Evolutionary conservation across 1,140 invertebrate genomes (phyloP).

Genomic region (Melitaea cinxia): DNA sequence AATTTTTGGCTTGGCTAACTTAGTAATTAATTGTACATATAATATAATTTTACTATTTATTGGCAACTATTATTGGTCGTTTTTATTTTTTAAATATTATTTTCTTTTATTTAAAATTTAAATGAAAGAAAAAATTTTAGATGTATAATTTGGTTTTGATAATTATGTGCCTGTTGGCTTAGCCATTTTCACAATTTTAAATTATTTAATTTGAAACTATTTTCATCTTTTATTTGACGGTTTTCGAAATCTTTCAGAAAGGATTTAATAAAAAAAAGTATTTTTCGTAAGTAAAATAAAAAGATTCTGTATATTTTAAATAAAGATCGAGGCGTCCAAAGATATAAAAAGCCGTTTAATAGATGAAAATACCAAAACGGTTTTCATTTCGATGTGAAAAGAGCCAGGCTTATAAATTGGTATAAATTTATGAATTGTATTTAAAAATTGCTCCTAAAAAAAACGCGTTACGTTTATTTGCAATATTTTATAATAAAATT

Average conservation of each 20-base stretch:
- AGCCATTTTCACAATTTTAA: conserved; percentile 48
- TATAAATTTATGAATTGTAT: neutral
- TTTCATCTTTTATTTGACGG: too few species aligned
- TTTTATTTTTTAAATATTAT: conserved; percentile 49
- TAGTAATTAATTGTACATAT: conserved; percentile 76
- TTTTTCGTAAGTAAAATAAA: too few species aligned
- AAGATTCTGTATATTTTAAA: too few species aligned
- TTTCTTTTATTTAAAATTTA: conserved; percentile 32
- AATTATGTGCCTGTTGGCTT: conserved; percentile 46
- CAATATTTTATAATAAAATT: conserved; percentile 39
- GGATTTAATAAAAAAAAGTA: too few species aligned
- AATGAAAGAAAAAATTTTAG: conserved; percentile 3
- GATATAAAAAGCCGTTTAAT: too few species aligned
- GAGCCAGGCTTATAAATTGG: neutral
- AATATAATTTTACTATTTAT: conserved; percentile 71
- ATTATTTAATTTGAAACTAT: too few species aligned
- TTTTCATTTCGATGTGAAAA: neutral
- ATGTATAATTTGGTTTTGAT: conserved; percentile 17
- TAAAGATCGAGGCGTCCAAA: too few species aligned
- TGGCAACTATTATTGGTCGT: conserved; percentile 60
- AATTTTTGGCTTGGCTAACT: conserved; percentile 78
- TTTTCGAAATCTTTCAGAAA: too few species aligned
- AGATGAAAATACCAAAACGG: neutral
- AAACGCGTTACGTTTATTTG: conserved; percentile 10
- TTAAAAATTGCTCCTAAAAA: neutral